Evolutionary conservation across 2,888 invertebrate genomes (phyloP).

Genomic region (Agriopis aurantiaria): DNA sequence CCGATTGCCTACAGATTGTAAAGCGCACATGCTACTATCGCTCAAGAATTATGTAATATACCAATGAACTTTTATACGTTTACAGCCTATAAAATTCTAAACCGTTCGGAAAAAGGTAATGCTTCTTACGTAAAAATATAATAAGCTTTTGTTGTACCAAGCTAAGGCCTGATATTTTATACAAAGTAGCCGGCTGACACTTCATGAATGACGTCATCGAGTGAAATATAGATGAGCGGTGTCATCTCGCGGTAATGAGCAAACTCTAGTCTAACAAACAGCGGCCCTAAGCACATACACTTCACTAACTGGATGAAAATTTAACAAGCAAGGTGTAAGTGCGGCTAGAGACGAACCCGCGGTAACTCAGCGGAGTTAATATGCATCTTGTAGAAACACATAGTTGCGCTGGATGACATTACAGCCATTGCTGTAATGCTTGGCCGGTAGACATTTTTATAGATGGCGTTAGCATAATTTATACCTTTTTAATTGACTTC

Average conservation of each 20-base stretch:
- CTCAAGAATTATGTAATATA: neutral
- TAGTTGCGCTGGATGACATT: neutral
- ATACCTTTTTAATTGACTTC: too few species aligned
- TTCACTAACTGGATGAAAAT: constrained; percentile 34
- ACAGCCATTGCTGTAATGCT: neutral
- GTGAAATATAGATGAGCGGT: constrained; percentile 35
- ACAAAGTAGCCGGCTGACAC: constrained; percentile 12
- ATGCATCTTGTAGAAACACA: neutral
- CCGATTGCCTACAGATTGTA: too few species aligned
- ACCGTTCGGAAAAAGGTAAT: constrained; percentile 5
- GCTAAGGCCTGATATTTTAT: constrained; percentile 2
- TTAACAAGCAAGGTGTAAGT: constrained; percentile 26
- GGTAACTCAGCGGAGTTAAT: constrained; percentile 2
- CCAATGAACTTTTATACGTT: neutral
- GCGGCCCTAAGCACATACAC: constrained; percentile 33
- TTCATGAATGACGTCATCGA: neutral
- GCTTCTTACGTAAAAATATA: neutral
- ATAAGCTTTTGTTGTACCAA: neutral
- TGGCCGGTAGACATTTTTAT: too few species aligned
- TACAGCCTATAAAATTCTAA: neutral
- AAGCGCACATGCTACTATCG: too few species aligned
- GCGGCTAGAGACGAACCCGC: neutral
- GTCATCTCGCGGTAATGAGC: constrained; percentile 27
- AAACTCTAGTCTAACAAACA: constrained; percentile 31
- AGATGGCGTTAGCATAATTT: too few species aligned